Evolutionary conservation across 2,113 vertebrate species (phyloP).

Genomic region (Xenopus borealis): DNA sequence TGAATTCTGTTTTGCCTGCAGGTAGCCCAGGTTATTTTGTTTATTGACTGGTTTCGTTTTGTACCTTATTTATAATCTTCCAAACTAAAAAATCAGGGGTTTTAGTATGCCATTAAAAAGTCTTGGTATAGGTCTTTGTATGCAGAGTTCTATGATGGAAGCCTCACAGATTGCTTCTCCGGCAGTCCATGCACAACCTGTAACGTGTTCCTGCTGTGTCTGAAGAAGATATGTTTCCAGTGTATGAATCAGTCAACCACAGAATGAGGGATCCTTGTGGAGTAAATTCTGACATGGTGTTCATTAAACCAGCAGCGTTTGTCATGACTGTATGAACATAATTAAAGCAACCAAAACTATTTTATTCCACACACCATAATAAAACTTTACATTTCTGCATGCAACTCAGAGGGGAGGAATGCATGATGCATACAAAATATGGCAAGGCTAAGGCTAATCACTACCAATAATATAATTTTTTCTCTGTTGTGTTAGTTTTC

Average conservation of each 20-base stretch:
- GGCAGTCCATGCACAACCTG: background rate
- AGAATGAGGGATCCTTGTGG: constrained; percentile 56
- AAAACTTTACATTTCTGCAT: too few species aligned
- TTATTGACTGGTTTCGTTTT: too few species aligned
- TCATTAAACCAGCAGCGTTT: constrained; percentile 39
- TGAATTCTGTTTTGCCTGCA: too few species aligned
- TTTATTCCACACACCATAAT: background rate
- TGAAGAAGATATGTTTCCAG: constrained; percentile 43
- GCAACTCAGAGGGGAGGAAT: too few species aligned
- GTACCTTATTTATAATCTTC: too few species aligned
- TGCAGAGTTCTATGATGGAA: constrained; percentile 8
- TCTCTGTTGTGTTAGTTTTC: background rate
- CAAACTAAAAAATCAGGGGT: too few species aligned
- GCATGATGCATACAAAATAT: background rate
- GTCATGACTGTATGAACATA: constrained; percentile 18
- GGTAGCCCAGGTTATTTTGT: too few species aligned
- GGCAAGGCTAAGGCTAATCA: background rate
- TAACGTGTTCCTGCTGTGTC: constrained; percentile 11
- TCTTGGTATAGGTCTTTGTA: background rate
- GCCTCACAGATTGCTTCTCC: constrained; percentile 4
- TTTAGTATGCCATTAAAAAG: background rate
- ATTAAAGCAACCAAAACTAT: background rate
- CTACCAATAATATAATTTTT: background rate
- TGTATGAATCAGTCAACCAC: constrained; percentile 52
- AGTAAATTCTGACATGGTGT: constrained; percentile 53